A percentile compares a stretch with the other conserved stretches of the same genome.
Evolutionary conservation across 2,113 vertebrate genomes (phyloP).

Genomic region (Bungarus multicinctus): DNA sequence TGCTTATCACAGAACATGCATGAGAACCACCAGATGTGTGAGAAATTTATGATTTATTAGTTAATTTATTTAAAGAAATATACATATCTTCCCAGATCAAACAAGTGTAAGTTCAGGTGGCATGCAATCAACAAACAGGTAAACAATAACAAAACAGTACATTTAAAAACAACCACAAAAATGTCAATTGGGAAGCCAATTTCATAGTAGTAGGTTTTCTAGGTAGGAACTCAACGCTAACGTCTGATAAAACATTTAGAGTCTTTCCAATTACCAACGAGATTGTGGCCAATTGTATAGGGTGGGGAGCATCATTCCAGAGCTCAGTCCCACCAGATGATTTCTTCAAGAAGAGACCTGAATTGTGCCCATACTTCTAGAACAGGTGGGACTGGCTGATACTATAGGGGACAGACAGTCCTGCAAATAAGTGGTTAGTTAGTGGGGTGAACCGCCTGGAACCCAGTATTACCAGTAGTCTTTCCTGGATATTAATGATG

Average conservation of each 20-base stretch:
- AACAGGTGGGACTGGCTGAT: not conserved
- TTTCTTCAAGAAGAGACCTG: not conserved
- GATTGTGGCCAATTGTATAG: not conserved
- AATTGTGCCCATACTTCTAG: not conserved
- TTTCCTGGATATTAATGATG: not conserved
- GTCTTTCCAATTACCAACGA: not conserved
- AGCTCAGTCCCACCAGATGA: not conserved
- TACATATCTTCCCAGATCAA: not conserved
- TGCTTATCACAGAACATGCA: not conserved
- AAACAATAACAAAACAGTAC: not conserved
- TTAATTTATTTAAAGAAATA: not conserved
- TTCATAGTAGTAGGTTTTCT: not conserved
- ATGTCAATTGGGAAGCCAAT: not conserved
- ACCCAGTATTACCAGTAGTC: not conserved
- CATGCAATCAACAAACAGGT: not conserved
- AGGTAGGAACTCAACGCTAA: not conserved
- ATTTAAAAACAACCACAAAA: not conserved
- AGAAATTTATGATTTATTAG: not conserved
- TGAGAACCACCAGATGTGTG: not conserved
- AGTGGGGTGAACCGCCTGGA: not conserved
- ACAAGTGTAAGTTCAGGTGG: not conserved
- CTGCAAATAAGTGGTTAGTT: not conserved
- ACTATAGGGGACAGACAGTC: not conserved
- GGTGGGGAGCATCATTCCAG: no score
- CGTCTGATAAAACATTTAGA: not conserved